Percentiles rank a stretch among this genome's conserved stretches.
phyloP scores from a whole-genome alignment of 2,888 invertebrate species.

The Orchesellides sinensis region DNA sequence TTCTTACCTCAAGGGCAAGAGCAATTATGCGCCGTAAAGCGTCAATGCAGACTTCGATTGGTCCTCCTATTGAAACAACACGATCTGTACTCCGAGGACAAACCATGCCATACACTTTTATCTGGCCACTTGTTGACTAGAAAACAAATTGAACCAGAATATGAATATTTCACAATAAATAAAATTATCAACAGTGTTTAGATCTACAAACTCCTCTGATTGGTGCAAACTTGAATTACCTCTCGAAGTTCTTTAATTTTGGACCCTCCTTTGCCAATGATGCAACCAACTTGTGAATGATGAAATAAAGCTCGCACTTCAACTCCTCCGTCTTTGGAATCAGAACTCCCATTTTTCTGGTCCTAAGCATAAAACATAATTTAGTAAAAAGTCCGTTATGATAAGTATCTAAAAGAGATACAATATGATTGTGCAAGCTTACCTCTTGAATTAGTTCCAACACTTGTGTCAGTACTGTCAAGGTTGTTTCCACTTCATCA shows the following conservation, averaged over 20 bases:
- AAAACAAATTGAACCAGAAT: slow-evolving; percentile 65
- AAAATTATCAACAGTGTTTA: background rate
- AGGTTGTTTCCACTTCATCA: slow-evolving; percentile 88
- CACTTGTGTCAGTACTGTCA: slow-evolving; percentile 93
- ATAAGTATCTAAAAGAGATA: background rate
- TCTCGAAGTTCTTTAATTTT: slow-evolving; percentile 99
- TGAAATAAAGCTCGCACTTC: slow-evolving; percentile 97
- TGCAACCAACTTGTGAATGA: slow-evolving; percentile 98
- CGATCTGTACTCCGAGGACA: slow-evolving; percentile 98
- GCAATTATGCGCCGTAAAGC: slow-evolving; percentile 91
- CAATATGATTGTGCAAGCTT: background rate
- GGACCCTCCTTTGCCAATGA: slow-evolving; percentile 97
- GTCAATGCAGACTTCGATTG: slow-evolving; percentile 83
- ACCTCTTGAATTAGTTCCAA: slow-evolving; percentile 96
- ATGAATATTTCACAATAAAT: background rate
- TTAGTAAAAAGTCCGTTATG: background rate
- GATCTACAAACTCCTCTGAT: too few relatives aligned
- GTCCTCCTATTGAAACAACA: slow-evolving; percentile 84
- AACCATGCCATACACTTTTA: slow-evolving; percentile 92
- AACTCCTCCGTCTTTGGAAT: slow-evolving; percentile 80
- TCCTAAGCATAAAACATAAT: slow-evolving; percentile 45
- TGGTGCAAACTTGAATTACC: slow-evolving; percentile 79
- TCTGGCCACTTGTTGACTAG: slow-evolving; percentile 95
- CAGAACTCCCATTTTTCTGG: slow-evolving; percentile 48
- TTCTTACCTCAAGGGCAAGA: slow-evolving; percentile 87